Evolutionary conservation across 2,797 vertebrate species (phyloP).

Genomic region (Coracias cyanogaster): DNA sequence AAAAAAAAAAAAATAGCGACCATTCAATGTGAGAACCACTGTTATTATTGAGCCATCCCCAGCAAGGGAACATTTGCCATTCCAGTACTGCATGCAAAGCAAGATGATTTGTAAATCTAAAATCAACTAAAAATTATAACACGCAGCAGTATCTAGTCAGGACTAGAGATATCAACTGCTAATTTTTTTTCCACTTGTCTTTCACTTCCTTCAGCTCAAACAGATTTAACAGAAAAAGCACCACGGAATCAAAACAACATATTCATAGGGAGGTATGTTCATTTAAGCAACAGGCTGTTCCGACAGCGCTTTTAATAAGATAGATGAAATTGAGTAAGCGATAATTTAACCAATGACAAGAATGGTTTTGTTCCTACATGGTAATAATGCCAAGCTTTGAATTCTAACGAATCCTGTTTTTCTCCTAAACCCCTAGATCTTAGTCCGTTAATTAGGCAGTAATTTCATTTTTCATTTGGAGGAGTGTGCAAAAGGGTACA

Average conservation of each 20-base stretch:
- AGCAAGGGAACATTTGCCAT: constrained; percentile 3
- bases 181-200: constrained; percentile 58
- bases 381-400: background rate
- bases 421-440: background rate
- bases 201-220: constrained; percentile 60
- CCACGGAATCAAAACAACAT: constrained; percentile 36
- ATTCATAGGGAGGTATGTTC: constrained; percentile 46
- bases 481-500: background rate
- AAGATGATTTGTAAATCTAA: constrained; percentile 36
- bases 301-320: constrained; percentile 42
- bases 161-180: constrained; percentile 35
- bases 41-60: background rate
- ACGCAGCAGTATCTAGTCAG: constrained; percentile 17
- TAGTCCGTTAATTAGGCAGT: background rate
- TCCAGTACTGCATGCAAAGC: background rate
- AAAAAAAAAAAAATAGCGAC: background rate
- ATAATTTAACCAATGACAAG: constrained; percentile 57
- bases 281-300: constrained; percentile 65
- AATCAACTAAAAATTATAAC: constrained; percentile 38
- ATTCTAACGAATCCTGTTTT: background rate
- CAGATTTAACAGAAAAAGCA: constrained; percentile 55
- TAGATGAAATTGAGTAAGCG: constrained; percentile 33
- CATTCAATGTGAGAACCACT: background rate
- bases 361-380: background rate
- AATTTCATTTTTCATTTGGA: background rate